Percentiles rank a stretch among this genome's conserved stretches.
Evolutionary conservation across 1,140 invertebrate species (phyloP).

Genomic region (Pomacea maculata): DNA sequence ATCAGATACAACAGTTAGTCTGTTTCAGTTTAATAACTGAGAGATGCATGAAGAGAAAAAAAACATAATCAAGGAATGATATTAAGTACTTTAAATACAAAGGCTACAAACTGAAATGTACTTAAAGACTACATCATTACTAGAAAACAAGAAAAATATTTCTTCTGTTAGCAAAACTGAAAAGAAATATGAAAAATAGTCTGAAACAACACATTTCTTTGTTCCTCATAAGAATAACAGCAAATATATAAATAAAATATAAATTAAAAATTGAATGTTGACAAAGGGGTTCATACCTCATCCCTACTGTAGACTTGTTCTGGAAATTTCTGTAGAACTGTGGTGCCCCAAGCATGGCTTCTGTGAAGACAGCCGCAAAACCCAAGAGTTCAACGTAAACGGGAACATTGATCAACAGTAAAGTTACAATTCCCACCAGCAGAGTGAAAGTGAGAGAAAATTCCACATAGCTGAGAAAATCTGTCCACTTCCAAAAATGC

Average conservation of each 20-base stretch:
- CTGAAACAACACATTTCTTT: too few species aligned
- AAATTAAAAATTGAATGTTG: too few species aligned
- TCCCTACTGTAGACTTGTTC: conserved; percentile 92
- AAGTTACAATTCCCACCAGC: conserved; percentile 84
- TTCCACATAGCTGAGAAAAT: conserved; percentile 95
- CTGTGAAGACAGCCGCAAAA: conserved; percentile 93
- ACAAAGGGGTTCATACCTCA: conserved; percentile 79
- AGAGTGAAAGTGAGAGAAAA: conserved; percentile 89
- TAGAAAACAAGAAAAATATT: neutral
- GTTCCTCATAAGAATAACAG: too few species aligned
- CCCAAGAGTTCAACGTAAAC: conserved; percentile 67
- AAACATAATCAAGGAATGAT: neutral
- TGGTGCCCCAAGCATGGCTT: conserved; percentile 94
- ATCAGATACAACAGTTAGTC: conserved; percentile 18
- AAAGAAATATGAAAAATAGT: too few species aligned
- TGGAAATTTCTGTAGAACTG: conserved; percentile 90
- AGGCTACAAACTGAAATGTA: neutral
- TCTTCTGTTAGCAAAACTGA: too few species aligned
- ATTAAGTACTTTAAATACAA: neutral
- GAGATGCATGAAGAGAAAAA: neutral
- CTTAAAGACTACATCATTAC: neutral
- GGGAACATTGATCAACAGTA: conserved; percentile 81
- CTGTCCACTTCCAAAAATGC: conserved; percentile 99
- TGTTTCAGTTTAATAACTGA: too few species aligned
- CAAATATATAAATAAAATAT: too few species aligned